A percentile compares a stretch with the other conserved stretches of the same genome.
Conservation (phyloP, 2,113 vertebrate species). For the Merops nubicus region DNA sequence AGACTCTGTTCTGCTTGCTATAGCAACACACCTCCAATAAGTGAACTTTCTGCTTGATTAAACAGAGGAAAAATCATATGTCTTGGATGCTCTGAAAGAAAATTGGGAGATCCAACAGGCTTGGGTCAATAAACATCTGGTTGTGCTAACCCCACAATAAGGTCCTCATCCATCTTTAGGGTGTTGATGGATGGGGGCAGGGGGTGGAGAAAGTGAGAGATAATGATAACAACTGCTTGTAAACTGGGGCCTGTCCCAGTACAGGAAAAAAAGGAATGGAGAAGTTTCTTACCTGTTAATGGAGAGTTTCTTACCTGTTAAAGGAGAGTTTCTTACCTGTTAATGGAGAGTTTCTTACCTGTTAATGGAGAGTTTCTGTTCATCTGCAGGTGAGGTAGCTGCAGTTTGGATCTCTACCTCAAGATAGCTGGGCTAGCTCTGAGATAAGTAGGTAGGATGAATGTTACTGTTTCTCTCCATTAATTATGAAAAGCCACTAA, state of each 20-base stretch:
- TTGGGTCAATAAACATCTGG: background rate
- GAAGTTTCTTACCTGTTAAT: background rate
- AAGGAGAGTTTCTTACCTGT: background rate
- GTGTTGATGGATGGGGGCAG: background rate
- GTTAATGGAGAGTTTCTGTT: too few relatives aligned
- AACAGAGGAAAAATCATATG: background rate
- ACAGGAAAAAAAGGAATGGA: background rate
- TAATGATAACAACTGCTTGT: background rate
- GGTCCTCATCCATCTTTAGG: background rate
- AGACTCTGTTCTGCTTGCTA: conserved; percentile 13
- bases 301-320: background rate
- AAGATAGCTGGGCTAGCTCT: background rate
- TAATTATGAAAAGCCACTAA: background rate
- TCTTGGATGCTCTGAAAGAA: background rate
- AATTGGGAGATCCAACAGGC: background rate
- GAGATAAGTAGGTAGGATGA: background rate
- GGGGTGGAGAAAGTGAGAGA: background rate
- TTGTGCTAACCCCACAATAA: background rate
- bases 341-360: background rate
- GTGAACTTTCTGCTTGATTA: background rate
- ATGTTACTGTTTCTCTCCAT: background rate
- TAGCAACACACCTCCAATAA: conserved; percentile 38
- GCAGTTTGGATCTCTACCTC: background rate
- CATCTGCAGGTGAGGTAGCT: background rate
- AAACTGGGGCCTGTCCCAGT: background rate